Evolutionary conservation across 2,113 vertebrate genomes (phyloP).

Genomic region (Phrynosoma platyrhinos): DNA sequence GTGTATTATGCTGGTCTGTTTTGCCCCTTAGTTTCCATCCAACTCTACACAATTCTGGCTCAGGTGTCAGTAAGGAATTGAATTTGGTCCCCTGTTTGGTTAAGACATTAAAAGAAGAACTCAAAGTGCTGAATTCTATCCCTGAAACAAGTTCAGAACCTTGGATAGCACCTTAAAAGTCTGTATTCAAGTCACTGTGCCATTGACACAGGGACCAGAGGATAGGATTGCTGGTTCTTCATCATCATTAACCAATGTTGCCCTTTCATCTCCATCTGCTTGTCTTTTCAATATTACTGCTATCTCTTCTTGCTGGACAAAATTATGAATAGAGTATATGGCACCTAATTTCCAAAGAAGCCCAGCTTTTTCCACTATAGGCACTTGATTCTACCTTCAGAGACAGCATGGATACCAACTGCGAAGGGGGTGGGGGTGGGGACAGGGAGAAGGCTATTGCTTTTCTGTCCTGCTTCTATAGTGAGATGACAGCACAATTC

Average conservation of each 20-base stretch:
- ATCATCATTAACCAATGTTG: not conserved
- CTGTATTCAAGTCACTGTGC: too few species aligned
- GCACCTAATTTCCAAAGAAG: not conserved
- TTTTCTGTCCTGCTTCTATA: slow-evolving; percentile 14
- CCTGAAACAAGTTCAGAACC: too few species aligned
- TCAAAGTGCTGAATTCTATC: too few species aligned
- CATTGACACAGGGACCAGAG: too few species aligned
- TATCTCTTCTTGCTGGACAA: not conserved
- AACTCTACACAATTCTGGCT: too few species aligned
- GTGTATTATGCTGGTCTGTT: too few species aligned
- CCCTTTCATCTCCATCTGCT: not conserved
- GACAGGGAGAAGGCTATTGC: not conserved
- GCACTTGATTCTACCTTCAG: not conserved
- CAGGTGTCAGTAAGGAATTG: too few species aligned
- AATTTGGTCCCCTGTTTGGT: too few species aligned
- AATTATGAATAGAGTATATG: not conserved
- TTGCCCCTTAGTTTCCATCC: not conserved
- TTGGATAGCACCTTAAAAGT: too few species aligned
- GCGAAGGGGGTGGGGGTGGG: too few species aligned
- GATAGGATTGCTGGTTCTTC: not conserved
- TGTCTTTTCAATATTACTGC: too few species aligned
- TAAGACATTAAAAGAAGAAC: too few species aligned
- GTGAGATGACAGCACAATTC: slow-evolving; percentile 50
- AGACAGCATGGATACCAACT: not conserved
- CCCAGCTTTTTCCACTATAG: not conserved